Evolutionary conservation across 2,888 invertebrate species (phyloP), one percentile per base, ranked within the genome.

Genomic region (Acrobasis repandana): DNA sequence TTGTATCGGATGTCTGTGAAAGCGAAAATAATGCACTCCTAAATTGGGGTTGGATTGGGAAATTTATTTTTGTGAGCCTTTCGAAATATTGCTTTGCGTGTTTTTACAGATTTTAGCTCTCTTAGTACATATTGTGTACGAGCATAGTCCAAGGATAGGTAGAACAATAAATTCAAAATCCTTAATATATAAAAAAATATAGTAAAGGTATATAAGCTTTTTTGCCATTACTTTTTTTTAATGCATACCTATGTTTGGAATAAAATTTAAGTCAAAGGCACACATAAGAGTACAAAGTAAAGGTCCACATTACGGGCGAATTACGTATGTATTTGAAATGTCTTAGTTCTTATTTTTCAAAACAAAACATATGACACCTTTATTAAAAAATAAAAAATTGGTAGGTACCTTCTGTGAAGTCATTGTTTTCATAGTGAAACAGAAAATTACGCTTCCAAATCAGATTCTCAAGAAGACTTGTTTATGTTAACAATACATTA

Each of bases 1-100:
- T 92, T 92, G 92, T 92, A 92, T 92, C 90, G 91, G 90, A 90
- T 90, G 92, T 90, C 91, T 89, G 90, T 86, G 90, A 88, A 92
- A 91, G 88, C 88, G 90, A 92, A 92, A 91, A 92, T 92, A 92
- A 92, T 92, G 91, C 89, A 91, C 83, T 91, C 87, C 89, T 88
- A 90, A 90, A 91, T 91, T 91, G 90, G 91, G 90, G 89, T 85
- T 79, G 83, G 87, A 76, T 81, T 81, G 73, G 83, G 81, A 84
- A 88, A 90, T 90, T 88, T 90, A 90, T 91, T 82, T 83, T 85
- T 81, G 84, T 75, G 78, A 76, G 79, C 74, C 72, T 68, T 74
- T 79, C 76, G 76, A 89, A 85, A 83, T 90, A 90, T 85, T 82
- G 85, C 80, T 77, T 85, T 83, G 85, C 85, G 86, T 89, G 86